Conservation (phyloP, 2,113 vertebrate genomes). For the Sinocyclocheilus anophthalmus region DNA sequence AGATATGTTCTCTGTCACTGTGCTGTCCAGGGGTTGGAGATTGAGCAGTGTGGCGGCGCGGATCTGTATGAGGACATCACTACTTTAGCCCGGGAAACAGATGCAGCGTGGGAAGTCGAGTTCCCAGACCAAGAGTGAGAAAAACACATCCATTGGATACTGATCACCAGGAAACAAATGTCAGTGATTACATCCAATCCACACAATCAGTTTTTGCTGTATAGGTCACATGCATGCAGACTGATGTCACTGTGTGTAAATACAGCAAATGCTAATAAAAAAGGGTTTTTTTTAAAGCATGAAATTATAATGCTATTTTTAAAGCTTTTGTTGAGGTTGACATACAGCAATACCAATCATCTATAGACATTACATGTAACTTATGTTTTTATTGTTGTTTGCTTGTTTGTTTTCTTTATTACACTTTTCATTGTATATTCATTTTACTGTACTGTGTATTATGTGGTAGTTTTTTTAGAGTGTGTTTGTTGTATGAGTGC, state of each 20-base stretch:
- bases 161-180: neutral
- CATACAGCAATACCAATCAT: neutral
- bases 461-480: neutral
- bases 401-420: neutral
- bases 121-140: constrained; percentile 78
- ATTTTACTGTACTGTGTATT: neutral
- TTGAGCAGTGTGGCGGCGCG: constrained; percentile 78
- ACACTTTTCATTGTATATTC: neutral
- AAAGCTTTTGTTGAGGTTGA: neutral
- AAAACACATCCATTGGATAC: neutral
- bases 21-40: constrained; percentile 81
- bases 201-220: neutral
- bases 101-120: constrained; percentile 84
- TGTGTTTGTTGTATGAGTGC: neutral
- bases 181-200: neutral
- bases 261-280: neutral
- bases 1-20: neutral
- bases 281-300: too few species aligned
- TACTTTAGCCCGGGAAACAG: constrained; percentile 71
- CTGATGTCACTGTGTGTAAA: neutral
- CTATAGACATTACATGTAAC: neutral
- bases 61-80: constrained; percentile 90
- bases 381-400: neutral
- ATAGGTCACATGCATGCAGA: neutral
- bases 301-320: neutral